Conservation (phyloP, 1,140 invertebrate species). For the Tetramorium simillimum region DNA sequence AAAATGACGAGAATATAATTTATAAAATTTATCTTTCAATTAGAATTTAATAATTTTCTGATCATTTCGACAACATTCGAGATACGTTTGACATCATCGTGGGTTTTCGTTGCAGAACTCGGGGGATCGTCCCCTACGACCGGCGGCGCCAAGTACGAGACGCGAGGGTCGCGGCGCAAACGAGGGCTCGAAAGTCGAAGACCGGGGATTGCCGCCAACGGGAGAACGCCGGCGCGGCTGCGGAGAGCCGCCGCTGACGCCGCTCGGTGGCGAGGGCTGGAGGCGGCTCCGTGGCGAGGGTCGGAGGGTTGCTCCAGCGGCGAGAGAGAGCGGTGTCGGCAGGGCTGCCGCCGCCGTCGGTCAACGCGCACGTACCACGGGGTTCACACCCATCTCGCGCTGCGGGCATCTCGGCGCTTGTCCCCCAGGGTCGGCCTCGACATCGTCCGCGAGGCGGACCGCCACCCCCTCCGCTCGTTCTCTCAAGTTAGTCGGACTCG, state of each 20-base stretch:
- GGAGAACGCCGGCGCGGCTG: constrained; percentile 54
- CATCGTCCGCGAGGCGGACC: constrained; percentile 48
- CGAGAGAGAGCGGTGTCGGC: constrained; percentile 59
- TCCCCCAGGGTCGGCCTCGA: not conserved
- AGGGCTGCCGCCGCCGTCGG: constrained; percentile 70
- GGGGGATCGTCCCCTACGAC: not conserved
- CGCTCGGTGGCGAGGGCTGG: constrained; percentile 68
- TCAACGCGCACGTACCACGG: constrained; percentile 63
- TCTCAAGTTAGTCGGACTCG: constrained; percentile 30
- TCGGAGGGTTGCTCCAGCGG: constrained; percentile 24
- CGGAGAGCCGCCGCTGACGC: constrained; percentile 56
- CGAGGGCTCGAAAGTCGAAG: constrained; percentile 39
- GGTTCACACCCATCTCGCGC: constrained; percentile 71
- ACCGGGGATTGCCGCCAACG: constrained; percentile 59
- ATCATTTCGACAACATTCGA: too few species aligned
- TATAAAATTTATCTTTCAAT: too few species aligned
- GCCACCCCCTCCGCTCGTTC: not conserved
- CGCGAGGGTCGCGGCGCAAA: not conserved
- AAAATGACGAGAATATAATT: too few species aligned
- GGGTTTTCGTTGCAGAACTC: too few species aligned
- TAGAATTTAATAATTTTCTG: too few species aligned
- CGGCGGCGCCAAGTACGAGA: not conserved
- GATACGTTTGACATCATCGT: too few species aligned
- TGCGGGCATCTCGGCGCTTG: constrained; percentile 32
- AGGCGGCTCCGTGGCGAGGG: constrained; percentile 29